Conservation (phyloP, 1,140 invertebrate genomes). For the Periplaneta americana region DNA sequence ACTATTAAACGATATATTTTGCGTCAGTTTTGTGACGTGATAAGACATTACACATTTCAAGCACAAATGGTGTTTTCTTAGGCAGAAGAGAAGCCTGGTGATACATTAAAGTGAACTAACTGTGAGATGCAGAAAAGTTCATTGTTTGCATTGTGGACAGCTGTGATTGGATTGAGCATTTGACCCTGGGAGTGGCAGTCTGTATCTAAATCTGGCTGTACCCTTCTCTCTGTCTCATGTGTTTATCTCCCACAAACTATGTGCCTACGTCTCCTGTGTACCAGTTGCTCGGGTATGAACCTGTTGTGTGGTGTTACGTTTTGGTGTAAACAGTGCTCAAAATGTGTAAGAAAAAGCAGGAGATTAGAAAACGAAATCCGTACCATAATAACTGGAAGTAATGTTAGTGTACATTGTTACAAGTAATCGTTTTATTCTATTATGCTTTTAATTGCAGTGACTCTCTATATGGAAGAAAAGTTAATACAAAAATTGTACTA, state of each 20-base stretch:
- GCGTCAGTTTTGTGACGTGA: too few relatives aligned
- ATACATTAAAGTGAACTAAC: neutral
- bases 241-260: conserved; percentile 26
- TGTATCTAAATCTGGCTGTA: neutral
- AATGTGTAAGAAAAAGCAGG: too few relatives aligned
- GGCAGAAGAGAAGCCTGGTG: neutral
- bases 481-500: too few relatives aligned
- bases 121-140: neutral
- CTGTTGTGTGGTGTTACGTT: neutral
- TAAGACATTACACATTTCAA: too few relatives aligned
- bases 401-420: too few relatives aligned
- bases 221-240: neutral
- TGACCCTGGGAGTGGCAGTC: neutral
- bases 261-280: conserved; percentile 46
- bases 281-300: conserved; percentile 47
- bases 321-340: neutral
- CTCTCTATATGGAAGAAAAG: too few relatives aligned
- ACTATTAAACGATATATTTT: too few relatives aligned
- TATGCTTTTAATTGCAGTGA: too few relatives aligned
- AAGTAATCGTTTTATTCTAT: too few relatives aligned
- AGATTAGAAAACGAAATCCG: too few relatives aligned
- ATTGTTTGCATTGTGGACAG: neutral
- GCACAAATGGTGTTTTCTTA: neutral
- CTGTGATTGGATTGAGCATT: neutral
- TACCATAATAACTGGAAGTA: too few relatives aligned